Percentiles rank a stretch among this genome's conserved stretches.
Conservation (phyloP, 2,113 vertebrate genomes). For the Noctilio leporinus region DNA sequence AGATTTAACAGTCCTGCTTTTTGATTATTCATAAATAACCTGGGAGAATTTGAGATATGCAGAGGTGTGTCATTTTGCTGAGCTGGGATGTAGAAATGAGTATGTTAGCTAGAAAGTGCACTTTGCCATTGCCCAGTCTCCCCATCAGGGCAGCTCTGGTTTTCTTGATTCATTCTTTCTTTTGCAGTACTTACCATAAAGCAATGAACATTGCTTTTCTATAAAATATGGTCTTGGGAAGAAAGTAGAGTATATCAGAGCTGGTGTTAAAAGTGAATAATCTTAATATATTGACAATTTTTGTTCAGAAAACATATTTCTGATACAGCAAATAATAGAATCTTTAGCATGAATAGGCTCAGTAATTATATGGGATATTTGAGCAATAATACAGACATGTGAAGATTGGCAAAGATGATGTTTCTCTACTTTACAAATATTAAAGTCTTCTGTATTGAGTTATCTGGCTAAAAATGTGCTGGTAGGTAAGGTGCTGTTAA, state of each 20-base stretch:
- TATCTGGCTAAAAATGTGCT: not conserved
- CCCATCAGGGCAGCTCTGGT: not conserved
- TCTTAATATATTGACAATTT: not conserved
- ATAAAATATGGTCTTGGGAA: not conserved
- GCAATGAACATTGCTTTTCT: not conserved
- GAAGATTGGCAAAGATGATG: not conserved
- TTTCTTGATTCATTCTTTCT: not conserved
- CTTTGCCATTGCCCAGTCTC: not conserved
- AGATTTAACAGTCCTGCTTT: not conserved
- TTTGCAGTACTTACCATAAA: not conserved
- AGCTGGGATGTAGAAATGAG: not conserved
- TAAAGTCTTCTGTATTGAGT: constrained; percentile 24
- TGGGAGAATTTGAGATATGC: not conserved
- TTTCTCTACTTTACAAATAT: not conserved
- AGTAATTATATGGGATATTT: not conserved
- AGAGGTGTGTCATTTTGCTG: not conserved
- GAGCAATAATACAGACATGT: not conserved
- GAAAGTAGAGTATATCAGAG: not conserved
- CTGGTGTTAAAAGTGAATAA: not conserved
- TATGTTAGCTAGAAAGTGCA: not conserved
- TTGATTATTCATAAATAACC: not conserved
- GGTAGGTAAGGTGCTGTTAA: not conserved
- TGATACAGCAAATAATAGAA: not conserved
- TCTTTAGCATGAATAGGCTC: not conserved
- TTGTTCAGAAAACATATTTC: constrained; percentile 13